These are phyloP conservation scores for Melospiza melodia DNA, from an alignment of 2,113 vertebrate genomes.

Conservation along the genomic window DNA sequence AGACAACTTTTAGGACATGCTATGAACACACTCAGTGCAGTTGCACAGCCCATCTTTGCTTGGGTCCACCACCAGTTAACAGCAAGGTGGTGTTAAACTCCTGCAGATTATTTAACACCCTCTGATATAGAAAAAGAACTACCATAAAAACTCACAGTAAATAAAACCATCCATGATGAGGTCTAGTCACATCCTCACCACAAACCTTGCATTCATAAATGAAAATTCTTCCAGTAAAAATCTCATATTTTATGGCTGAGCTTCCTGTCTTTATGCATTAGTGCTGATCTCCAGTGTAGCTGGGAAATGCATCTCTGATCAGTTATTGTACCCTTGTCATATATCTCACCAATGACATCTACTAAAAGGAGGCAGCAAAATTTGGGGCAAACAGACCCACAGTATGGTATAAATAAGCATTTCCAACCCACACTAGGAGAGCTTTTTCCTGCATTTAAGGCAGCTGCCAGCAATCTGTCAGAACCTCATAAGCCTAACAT, in stretches of 20 bases:
- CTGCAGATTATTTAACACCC: background rate
- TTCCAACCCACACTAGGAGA: constrained; percentile 56
- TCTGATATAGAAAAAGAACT: background rate
- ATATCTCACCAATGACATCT: constrained; percentile 23
- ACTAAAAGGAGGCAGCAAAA: constrained; percentile 50
- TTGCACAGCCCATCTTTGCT: background rate
- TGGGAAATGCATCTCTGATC: background rate
- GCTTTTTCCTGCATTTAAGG: constrained; percentile 58
- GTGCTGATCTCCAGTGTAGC: background rate
- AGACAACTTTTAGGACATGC: background rate
- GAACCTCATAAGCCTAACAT: constrained; percentile 49
- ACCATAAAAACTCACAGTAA: background rate
- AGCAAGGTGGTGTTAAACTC: background rate
- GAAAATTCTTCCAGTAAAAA: background rate
- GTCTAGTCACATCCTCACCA: background rate
- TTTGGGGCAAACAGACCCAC: constrained; percentile 67
- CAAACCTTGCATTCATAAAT: background rate
- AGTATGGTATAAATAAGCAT: constrained; percentile 62
- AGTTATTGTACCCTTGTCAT: background rate
- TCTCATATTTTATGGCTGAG: background rate
- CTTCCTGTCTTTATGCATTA: background rate
- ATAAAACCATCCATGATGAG: background rate
- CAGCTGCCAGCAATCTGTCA: constrained; percentile 67
- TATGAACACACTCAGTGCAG: background rate
- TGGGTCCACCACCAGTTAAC: background rate